These are phyloP conservation scores for Eueides isabella DNA, from an alignment of 1,140 invertebrate genomes.

Conservation along the genomic window DNA sequence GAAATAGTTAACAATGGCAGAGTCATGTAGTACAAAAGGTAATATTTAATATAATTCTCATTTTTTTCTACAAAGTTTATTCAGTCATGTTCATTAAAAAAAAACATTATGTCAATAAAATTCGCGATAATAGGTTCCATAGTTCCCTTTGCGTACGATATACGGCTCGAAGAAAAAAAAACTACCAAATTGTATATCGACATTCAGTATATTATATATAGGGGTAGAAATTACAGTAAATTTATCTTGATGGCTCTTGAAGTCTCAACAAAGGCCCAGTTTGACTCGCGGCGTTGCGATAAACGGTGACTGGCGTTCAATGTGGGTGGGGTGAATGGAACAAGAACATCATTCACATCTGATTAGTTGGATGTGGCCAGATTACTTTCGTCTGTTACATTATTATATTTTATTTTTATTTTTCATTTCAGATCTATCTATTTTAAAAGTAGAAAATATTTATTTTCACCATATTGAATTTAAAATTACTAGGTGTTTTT, in stretches of 20 bases:
- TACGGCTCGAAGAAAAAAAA: too few species aligned
- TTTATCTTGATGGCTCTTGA: constrained; percentile 30
- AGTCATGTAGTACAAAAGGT: too few species aligned
- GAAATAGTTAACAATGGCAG: too few species aligned
- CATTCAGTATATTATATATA: constrained; percentile 9
- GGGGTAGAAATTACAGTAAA: constrained; percentile 21
- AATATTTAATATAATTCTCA: too few species aligned
- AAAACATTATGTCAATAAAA: too few species aligned
- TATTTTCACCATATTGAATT: too few species aligned
- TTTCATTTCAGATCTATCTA: background rate
- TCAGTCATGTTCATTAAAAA: too few species aligned
- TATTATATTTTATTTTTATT: background rate
- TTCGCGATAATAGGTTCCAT: too few species aligned
- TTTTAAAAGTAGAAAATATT: too few species aligned
- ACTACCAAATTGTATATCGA: background rate
- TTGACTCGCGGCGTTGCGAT: constrained; percentile 38
- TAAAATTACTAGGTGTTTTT: too few species aligned
- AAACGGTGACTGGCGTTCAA: constrained; percentile 43
- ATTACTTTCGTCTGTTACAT: background rate
- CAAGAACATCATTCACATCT: background rate
- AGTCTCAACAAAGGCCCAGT: constrained; percentile 37
- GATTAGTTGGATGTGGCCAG: constrained; percentile 1
- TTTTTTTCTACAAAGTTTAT: too few species aligned
- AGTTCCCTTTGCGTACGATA: too few species aligned
- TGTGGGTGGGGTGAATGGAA: constrained; percentile 22